These are phyloP conservation scores for Iphiclides podalirius DNA, from an alignment of 2,888 invertebrate species.

Conservation along the genomic window DNA sequence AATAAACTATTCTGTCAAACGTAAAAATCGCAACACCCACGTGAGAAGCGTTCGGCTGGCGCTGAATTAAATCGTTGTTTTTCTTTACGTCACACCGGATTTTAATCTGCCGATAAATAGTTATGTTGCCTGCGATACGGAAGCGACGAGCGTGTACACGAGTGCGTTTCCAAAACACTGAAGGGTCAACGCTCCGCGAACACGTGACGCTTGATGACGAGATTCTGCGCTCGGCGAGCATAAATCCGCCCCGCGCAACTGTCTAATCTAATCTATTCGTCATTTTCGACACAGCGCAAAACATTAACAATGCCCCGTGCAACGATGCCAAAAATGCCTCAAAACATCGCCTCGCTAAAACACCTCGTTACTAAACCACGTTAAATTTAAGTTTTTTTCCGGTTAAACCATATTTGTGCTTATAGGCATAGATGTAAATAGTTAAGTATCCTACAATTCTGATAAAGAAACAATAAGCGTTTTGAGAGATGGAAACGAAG, in stretches of 20 bases:
- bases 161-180: slow-evolving; percentile 67
- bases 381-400: too few relatives aligned
- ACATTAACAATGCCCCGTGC: background rate
- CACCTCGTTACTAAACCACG: too few relatives aligned
- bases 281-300: slow-evolving; percentile 29
- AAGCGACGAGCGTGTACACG: slow-evolving; percentile 35
- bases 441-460: too few relatives aligned
- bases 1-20: too few relatives aligned
- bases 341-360: too few relatives aligned
- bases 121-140: slow-evolving; percentile 26
- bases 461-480: too few relatives aligned
- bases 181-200: slow-evolving; percentile 65
- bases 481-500: too few relatives aligned
- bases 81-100: slow-evolving; percentile 18
- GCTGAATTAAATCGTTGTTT: slow-evolving; percentile 37
- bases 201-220: slow-evolving; percentile 72
- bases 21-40: slow-evolving; percentile 44
- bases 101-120: slow-evolving; percentile 47
- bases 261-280: slow-evolving; percentile 50
- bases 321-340: too few relatives aligned
- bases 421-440: too few relatives aligned
- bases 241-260: slow-evolving; percentile 24
- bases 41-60: slow-evolving; percentile 39
- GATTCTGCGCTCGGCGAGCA: slow-evolving; percentile 40
- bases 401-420: too few relatives aligned